Evolutionary conservation across 2,888 invertebrate species (phyloP).

Genomic region (Ceriagrion tenellum): DNA sequence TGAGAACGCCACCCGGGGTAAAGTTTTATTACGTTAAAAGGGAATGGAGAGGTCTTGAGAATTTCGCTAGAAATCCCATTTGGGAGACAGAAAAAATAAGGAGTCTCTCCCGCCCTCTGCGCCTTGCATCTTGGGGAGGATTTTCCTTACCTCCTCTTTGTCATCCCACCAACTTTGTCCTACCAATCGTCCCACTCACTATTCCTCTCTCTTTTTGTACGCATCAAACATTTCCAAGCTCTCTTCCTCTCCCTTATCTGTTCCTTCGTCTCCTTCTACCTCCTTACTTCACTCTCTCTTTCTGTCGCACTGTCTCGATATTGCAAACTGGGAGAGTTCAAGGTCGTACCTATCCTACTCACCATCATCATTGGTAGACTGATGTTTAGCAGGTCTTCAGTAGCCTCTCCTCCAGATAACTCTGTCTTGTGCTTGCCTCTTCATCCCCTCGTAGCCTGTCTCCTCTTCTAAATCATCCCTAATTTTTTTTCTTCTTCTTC

Average conservation of each 20-base stretch:
- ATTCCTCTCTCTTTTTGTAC: not conserved
- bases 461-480: no score
- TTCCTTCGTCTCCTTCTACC: not conserved
- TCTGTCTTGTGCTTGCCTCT: no score
- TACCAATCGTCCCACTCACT: not conserved
- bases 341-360: no score
- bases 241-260: not conserved
- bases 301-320: not conserved
- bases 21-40: not conserved
- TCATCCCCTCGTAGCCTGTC: no score
- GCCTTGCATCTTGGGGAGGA: not conserved
- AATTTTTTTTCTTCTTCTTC: no score
- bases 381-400: no score
- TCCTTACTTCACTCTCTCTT: not conserved
- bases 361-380: no score
- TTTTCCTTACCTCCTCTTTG: not conserved
- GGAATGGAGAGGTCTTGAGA: not conserved
- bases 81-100: not conserved
- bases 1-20: not conserved
- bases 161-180: not conserved
- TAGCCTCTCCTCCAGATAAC: no score
- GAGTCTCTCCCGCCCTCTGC: not conserved
- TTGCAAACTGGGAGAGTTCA: not conserved
- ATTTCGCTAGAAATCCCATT: slow-evolving; percentile 30
- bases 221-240: not conserved